These are phyloP conservation scores for Sebastes iracundus DNA, from an alignment of 2,797 vertebrate genomes.

Conservation along the genomic window DNA sequence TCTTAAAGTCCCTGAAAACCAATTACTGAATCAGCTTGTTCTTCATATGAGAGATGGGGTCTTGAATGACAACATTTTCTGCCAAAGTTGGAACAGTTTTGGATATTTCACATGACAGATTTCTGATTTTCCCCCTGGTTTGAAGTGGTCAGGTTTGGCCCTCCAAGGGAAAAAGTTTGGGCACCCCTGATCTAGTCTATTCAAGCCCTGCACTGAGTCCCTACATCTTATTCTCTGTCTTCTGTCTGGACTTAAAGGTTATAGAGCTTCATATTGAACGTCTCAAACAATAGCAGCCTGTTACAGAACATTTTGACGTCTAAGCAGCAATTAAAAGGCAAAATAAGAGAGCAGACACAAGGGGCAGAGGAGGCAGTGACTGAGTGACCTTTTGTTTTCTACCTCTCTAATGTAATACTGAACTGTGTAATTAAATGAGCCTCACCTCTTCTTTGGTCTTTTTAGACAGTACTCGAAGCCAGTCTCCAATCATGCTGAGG, in stretches of 20 bases:
- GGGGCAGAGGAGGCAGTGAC: neutral
- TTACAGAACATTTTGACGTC: neutral
- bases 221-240: neutral
- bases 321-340: neutral
- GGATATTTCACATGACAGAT: neutral
- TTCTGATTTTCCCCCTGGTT: neutral
- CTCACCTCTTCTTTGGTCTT: slow-evolving; percentile 99
- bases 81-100: neutral
- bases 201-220: neutral
- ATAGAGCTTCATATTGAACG: neutral
- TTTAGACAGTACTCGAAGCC: slow-evolving; percentile 96
- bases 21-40: neutral
- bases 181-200: no score
- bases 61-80: neutral
- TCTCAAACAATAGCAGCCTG: neutral
- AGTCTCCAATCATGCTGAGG: slow-evolving; percentile 99
- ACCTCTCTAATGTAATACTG: slow-evolving; percentile 37
- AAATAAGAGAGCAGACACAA: neutral
- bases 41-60: neutral
- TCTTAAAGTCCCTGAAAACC: neutral
- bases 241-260: neutral
- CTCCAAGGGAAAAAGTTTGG: no score
- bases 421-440: slow-evolving; percentile 33
- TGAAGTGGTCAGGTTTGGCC: neutral
- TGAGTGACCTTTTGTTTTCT: slow-evolving; percentile 38